Evolutionary conservation across 2,113 vertebrate genomes (phyloP).

Genomic region (Laticauda colubrina): DNA sequence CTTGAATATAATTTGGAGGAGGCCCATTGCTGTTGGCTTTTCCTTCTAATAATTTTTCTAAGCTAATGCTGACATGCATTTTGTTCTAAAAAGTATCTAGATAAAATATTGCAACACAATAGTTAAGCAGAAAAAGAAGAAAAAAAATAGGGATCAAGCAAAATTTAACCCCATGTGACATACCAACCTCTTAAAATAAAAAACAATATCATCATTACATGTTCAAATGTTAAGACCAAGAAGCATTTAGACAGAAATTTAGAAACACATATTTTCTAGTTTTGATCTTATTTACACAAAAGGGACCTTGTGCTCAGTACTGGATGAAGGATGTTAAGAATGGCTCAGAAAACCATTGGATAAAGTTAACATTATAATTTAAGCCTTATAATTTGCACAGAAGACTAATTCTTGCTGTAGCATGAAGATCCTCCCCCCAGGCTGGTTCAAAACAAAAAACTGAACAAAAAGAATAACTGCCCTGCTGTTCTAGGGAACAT

Average conservation of each 20-base stretch:
- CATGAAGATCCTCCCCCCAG: neutral
- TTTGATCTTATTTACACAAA: conserved; percentile 3
- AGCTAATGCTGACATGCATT: conserved; percentile 12
- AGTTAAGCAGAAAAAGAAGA: neutral
- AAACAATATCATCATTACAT: neutral
- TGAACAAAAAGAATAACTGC: neutral
- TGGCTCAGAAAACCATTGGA: conserved; percentile 2
- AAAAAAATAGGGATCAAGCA: neutral
- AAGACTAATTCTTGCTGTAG: neutral
- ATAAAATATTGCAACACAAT: neutral
- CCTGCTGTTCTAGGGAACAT: neutral
- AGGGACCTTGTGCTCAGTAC: neutral
- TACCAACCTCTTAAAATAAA: neutral
- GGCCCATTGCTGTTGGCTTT: neutral
- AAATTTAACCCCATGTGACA: neutral
- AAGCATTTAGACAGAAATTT: neutral
- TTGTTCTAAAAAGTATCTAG: conserved; percentile 21
- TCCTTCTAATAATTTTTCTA: conserved; percentile 12
- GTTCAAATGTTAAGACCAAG: conserved; percentile 11
- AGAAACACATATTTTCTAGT: neutral
- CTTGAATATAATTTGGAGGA: conserved; percentile 19
- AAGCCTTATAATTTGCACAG: neutral
- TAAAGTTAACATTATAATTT: neutral
- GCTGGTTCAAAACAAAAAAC: neutral
- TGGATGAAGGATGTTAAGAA: conserved; percentile 3